Evolutionary conservation across 2,113 vertebrate species (phyloP).

Genomic region (Oenanthe oenanthe): DNA sequence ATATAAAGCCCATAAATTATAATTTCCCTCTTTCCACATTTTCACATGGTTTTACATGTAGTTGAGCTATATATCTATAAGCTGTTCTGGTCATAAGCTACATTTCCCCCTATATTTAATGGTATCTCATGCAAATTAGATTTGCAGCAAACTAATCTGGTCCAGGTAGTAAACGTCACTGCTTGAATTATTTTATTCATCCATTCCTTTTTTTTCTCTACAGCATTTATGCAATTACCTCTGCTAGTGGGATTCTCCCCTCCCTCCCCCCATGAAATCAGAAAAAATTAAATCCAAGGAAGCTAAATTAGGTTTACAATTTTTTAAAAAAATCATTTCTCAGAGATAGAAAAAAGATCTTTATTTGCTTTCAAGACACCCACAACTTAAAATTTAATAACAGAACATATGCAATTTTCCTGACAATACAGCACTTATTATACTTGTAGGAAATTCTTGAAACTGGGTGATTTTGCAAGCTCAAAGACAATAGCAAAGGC

Average conservation of each 20-base stretch:
- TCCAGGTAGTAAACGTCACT: slow-evolving; percentile 59
- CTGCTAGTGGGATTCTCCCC: slow-evolving; percentile 27
- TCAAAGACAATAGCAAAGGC: not conserved
- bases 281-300: slow-evolving; percentile 64
- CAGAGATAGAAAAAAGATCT: not conserved
- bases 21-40: slow-evolving; percentile 14
- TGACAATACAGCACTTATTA: not conserved
- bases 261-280: slow-evolving; percentile 64
- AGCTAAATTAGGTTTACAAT: slow-evolving; percentile 25
- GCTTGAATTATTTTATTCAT: slow-evolving; percentile 65
- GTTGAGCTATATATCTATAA: not conserved
- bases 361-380: slow-evolving; percentile 25
- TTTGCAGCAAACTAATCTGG: slow-evolving; percentile 55
- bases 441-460: slow-evolving; percentile 3
- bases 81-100: slow-evolving; percentile 16
- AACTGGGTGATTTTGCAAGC: not conserved
- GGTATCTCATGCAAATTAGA: slow-evolving; percentile 50
- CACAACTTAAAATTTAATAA: slow-evolving; percentile 1
- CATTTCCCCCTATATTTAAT: slow-evolving; percentile 41
- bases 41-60: not conserved
- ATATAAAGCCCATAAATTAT: not conserved
- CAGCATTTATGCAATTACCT: slow-evolving; percentile 60
- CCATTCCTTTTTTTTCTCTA: slow-evolving; percentile 18
- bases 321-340: not conserved
- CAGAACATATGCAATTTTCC: not conserved